Percentiles rank a stretch among this genome's conserved stretches.
Evolutionary conservation across 2,797 vertebrate genomes (phyloP).

Genomic region (Clarias laeviceps): DNA sequence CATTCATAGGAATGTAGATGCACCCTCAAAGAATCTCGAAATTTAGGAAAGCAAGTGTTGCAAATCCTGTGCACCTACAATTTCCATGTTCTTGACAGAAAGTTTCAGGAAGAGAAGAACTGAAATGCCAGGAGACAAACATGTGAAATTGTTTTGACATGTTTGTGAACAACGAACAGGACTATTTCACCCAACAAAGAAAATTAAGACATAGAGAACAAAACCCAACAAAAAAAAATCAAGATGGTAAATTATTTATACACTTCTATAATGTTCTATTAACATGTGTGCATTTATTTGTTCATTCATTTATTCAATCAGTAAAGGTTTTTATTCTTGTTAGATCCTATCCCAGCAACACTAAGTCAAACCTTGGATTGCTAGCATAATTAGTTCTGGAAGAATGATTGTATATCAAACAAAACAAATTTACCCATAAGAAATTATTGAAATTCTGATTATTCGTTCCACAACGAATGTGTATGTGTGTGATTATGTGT

Average conservation of each 20-base stretch:
- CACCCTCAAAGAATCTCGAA: neutral
- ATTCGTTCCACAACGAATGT: too few relatives aligned
- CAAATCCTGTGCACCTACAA: neutral
- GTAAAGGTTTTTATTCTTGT: neutral
- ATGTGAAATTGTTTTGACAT: neutral
- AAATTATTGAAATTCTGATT: too few relatives aligned
- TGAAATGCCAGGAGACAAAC: conserved; percentile 19
- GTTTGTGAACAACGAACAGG: neutral
- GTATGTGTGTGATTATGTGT: too few relatives aligned
- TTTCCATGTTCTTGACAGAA: neutral
- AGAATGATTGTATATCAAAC: too few relatives aligned
- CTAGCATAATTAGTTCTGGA: too few relatives aligned
- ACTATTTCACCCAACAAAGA: neutral
- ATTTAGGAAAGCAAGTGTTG: neutral
- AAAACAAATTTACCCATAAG: too few relatives aligned
- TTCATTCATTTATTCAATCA: neutral
- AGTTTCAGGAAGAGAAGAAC: neutral
- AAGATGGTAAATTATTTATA: neutral
- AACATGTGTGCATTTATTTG: neutral
- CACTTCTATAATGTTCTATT: neutral
- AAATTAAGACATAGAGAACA: neutral
- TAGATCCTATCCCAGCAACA: neutral
- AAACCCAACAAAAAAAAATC: too few relatives aligned
- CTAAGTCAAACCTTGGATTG: neutral
- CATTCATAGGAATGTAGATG: neutral